These are phyloP conservation scores for Tipula lateralis DNA, from an alignment of 2,888 invertebrate species.

Conservation along the genomic window DNA sequence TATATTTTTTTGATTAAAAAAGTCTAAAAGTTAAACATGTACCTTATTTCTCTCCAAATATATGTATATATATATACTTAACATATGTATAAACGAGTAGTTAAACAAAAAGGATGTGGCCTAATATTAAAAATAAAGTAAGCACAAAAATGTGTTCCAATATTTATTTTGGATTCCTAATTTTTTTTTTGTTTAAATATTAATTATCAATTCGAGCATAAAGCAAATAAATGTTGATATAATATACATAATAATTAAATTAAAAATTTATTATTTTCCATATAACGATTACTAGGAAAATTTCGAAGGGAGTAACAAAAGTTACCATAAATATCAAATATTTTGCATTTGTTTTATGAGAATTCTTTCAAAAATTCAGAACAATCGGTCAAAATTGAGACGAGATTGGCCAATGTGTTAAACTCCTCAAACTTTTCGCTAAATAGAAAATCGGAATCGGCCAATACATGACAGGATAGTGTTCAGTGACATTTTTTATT, in stretches of 20 bases:
- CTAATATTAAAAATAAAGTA: neutral
- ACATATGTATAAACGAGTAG: neutral
- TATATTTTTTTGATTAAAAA: neutral
- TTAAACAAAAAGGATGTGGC: neutral
- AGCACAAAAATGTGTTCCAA: neutral
- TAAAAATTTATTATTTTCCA: neutral
- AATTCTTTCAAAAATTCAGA: neutral
- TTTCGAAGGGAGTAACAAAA: too few relatives aligned
- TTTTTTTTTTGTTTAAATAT: neutral
- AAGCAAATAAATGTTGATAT: neutral
- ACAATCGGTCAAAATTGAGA: too few relatives aligned
- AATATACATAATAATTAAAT: neutral
- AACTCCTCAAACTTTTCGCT: slow-evolving; percentile 98
- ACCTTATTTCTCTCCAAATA: neutral
- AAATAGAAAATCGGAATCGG: slow-evolving; percentile 94
- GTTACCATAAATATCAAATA: too few relatives aligned
- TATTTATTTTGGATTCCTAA: neutral
- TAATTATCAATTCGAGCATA: slow-evolving; percentile 6
- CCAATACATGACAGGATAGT: slow-evolving; percentile 93
- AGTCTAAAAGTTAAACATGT: slow-evolving; percentile 19
- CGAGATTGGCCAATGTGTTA: slow-evolving; percentile 87
- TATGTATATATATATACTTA: neutral
- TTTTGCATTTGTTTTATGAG: too few relatives aligned
- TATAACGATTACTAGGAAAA: too few relatives aligned
- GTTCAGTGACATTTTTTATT: slow-evolving; percentile 83